Evolutionary conservation across 2,113 vertebrate genomes (phyloP), one percentile per base, ranked within the genome.

Genomic region (Rissa tridactyla): DNA sequence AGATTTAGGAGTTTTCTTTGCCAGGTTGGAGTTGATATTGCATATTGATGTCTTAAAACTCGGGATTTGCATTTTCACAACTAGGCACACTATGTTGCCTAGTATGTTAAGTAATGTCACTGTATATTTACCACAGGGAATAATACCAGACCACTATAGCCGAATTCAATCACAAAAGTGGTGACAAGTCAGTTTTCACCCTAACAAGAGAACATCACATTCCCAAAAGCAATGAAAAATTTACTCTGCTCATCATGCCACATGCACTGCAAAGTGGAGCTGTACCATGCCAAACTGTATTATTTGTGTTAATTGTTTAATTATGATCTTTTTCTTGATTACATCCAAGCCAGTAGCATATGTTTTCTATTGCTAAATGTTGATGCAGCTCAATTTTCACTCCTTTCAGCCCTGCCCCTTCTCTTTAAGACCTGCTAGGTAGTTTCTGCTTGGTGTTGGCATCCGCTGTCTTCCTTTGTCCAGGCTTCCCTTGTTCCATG

Each of bases 201-300:
- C 88, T 55, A 88, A 66, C n/a, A 86, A 66, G 71, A 83, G 61
- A 89, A 93, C 61, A 91, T 75, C 23, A 44, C 52, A 82, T 91
- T 93, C 83, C 66, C 84, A 82, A 88, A 93, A 75, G 66, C 55
- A 82, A 70, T 55, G 70, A 91, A 81, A 94, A 77, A 82, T 77
- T 81, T 81, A 68, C 64, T 86, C 55, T 91, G 49, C 49, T 94
- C 21, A 54, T 84, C 3, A 2, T 51, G 70, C 70, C 38, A 73
- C 75, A 55, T 36, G 38, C 40, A 69, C 27, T 40, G 32, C 32
- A 36, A 78, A 78, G 60, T 54, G 64, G 79, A 91, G 18, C 44
- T 55, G 44, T 55, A 49, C 34, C 44, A 60, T 55, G 32, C 21
- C 32, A 49, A 85, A 82, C 64, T 4, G 5, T 62, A 64, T 65